A percentile compares a stretch with the other conserved stretches of the same genome.
These are phyloP conservation scores for Spheniscus mendiculus DNA, from an alignment of 2,113 vertebrate genomes.

Conservation along the genomic window DNA sequence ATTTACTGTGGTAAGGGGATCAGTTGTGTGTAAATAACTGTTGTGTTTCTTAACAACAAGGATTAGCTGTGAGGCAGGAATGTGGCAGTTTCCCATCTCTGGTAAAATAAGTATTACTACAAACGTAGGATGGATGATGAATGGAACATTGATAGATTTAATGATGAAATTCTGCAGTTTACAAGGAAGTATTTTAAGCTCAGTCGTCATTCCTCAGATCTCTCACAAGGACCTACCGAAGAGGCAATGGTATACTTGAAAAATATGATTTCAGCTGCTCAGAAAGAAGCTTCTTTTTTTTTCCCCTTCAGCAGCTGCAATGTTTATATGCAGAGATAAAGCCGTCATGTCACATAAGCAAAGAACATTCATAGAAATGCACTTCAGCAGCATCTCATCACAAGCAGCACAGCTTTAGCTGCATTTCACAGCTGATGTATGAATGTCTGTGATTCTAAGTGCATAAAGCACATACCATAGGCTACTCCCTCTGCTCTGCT, in stretches of 20 bases:
- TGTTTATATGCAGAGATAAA: conserved; percentile 28
- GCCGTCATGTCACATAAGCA: background rate
- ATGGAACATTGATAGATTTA: conserved; percentile 21
- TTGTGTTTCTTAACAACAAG: background rate
- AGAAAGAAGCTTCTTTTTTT: background rate
- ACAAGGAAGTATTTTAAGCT: conserved; percentile 27
- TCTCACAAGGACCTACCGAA: background rate
- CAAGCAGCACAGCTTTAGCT: background rate
- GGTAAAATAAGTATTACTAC: background rate
- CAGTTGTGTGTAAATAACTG: background rate
- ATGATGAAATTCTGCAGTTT: conserved; percentile 9
- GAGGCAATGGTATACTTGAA: background rate
- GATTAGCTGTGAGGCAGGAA: background rate
- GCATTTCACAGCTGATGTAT: background rate
- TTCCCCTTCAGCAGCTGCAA: conserved; percentile 2
- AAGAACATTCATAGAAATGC: background rate
- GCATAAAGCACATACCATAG: background rate
- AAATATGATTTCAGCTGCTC: background rate
- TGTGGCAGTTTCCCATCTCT: background rate
- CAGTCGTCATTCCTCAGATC: background rate
- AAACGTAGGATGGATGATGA: background rate
- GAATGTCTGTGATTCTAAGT: background rate
- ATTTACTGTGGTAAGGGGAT: background rate
- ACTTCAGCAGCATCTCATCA: conserved; percentile 6
- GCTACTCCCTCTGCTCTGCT: background rate